Conservation (phyloP, 2,797 vertebrate species). For the Mormyrops boulengeri region DNA sequence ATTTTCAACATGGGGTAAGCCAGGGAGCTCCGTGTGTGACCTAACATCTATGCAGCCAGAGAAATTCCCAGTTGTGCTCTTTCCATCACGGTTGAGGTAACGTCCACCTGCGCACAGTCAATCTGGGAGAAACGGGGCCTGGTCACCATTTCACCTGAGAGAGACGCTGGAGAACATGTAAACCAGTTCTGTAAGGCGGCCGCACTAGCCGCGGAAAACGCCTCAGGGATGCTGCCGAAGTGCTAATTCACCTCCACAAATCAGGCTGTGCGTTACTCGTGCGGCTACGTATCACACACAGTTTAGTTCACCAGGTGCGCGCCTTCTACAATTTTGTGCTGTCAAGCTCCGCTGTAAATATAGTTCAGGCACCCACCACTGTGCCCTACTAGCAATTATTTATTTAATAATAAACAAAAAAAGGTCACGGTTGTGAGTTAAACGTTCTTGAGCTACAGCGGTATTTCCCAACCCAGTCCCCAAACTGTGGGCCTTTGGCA, state of each 20-base stretch:
- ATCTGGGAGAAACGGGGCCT: neutral
- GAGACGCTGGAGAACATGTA: neutral
- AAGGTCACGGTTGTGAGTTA: neutral
- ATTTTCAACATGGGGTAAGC: neutral
- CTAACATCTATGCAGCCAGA: neutral
- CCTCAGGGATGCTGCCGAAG: neutral
- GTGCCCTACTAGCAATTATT: neutral
- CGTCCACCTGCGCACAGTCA: neutral
- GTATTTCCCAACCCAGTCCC: neutral
- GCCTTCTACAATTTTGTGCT: neutral
- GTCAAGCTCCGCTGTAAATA: neutral
- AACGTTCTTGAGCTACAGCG: neutral
- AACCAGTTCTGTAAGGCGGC: neutral
- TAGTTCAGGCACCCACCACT: neutral
- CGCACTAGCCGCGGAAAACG: neutral
- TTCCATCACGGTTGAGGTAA: neutral
- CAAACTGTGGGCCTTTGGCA: neutral
- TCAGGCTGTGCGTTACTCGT: neutral
- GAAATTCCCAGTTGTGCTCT: neutral
- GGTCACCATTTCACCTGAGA: neutral
- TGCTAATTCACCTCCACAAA: neutral
- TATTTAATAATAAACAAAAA: neutral
- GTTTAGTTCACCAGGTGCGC: neutral
- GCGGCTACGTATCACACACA: neutral
- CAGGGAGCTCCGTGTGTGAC: neutral